These are phyloP conservation scores for Ginglymostoma cirratum DNA, from an alignment of 2,113 vertebrate species.

Conservation along the genomic window DNA sequence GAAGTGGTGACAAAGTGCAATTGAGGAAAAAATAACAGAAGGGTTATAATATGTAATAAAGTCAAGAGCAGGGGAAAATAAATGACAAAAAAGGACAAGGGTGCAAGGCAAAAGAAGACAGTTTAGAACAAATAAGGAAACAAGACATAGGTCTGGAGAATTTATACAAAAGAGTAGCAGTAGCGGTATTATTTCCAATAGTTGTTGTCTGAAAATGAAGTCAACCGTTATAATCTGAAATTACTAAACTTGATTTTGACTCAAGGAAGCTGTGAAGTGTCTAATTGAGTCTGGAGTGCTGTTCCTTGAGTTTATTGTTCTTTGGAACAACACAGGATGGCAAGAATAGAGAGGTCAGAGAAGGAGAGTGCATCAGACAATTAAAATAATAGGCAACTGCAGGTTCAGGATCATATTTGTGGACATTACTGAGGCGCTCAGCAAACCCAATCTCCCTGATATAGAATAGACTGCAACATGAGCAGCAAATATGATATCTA, in stretches of 20 bases:
- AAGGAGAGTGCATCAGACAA: not conserved
- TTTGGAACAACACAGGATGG: too few species aligned
- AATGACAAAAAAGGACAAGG: not conserved
- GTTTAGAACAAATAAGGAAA: not conserved
- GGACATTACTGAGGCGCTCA: not conserved
- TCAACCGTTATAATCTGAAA: not conserved
- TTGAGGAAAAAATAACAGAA: not conserved
- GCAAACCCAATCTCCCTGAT: not conserved
- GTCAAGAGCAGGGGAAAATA: not conserved
- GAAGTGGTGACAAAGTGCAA: too few species aligned
- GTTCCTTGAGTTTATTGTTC: too few species aligned
- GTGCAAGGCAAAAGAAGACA: not conserved
- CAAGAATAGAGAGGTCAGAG: not conserved
- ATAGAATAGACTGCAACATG: not conserved
- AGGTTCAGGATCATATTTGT: not conserved
- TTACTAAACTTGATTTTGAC: too few species aligned
- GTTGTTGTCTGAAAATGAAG: not conserved
- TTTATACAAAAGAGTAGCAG: not conserved
- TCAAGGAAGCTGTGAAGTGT: too few species aligned
- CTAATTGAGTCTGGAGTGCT: too few species aligned
- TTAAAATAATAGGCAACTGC: not conserved
- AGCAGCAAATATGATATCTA: not conserved
- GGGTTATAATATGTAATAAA: not conserved
- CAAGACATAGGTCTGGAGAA: not conserved
- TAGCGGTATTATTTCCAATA: not conserved